A percentile compares a stretch with the other conserved stretches of the same genome.
phyloP scores from a whole-genome alignment of 2,113 vertebrate species.

The Chauna torquata region DNA sequence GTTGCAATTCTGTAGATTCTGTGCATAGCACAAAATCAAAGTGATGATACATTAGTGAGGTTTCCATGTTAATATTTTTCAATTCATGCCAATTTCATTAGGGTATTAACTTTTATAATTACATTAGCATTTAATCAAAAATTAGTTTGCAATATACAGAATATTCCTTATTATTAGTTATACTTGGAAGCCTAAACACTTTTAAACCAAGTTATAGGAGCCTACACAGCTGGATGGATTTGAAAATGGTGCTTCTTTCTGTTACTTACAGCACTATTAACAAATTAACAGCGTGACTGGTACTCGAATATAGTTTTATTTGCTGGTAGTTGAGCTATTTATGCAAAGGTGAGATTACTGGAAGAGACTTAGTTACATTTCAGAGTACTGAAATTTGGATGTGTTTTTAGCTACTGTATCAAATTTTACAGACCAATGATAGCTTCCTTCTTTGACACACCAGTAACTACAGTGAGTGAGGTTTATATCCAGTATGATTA shows the following conservation, averaged over 20 bases:
- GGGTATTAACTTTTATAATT: constrained; percentile 67
- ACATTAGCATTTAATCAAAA: constrained; percentile 62
- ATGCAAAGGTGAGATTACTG: background rate
- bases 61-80: constrained; percentile 25
- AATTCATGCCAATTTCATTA: constrained; percentile 56
- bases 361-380: background rate
- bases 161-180: background rate
- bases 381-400: background rate
- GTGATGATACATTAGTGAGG: constrained; percentile 33
- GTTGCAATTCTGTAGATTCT: background rate
- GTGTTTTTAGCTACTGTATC: background rate
- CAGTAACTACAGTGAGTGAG: background rate
- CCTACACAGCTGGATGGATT: background rate
- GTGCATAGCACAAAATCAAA: background rate
- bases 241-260: background rate
- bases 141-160: constrained; percentile 1
- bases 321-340: background rate
- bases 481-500: background rate
- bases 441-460: background rate
- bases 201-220: background rate
- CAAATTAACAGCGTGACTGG: background rate
- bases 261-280: background rate
- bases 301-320: background rate
- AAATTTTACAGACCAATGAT: background rate
- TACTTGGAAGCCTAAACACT: background rate